Evolutionary conservation across 2,888 invertebrate genomes (phyloP).

Genomic region (Agonopterix subpropinquella): DNA sequence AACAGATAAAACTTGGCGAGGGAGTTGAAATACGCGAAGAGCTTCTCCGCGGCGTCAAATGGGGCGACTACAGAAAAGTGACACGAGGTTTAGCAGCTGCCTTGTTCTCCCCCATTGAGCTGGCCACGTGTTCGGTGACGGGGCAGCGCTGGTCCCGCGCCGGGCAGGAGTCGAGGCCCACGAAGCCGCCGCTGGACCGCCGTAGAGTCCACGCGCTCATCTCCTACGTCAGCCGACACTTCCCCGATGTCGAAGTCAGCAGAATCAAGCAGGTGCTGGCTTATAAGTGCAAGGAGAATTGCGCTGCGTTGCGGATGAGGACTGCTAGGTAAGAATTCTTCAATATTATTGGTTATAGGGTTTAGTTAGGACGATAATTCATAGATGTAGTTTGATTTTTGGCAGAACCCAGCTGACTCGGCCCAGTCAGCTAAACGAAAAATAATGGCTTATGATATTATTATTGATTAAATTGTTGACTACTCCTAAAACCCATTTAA

Average conservation of each 20-base stretch:
- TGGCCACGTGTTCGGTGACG: slow-evolving; percentile 84
- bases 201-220: slow-evolving; percentile 85
- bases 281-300: slow-evolving; percentile 87
- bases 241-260: slow-evolving; percentile 84
- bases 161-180: slow-evolving; percentile 82
- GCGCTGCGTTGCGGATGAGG: slow-evolving; percentile 83
- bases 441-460: too few relatives aligned
- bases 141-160: slow-evolving; percentile 86
- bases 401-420: too few relatives aligned
- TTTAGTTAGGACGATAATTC: too few relatives aligned
- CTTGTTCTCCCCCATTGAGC: slow-evolving; percentile 82
- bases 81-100: slow-evolving; percentile 84
- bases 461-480: too few relatives aligned
- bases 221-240: slow-evolving; percentile 83
- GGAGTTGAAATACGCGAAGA: slow-evolving; percentile 84
- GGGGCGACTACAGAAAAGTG: slow-evolving; percentile 84
- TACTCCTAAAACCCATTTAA: too few relatives aligned
- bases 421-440: too few relatives aligned
- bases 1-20: slow-evolving; percentile 82
- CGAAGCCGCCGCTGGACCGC: slow-evolving; percentile 83
- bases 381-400: too few relatives aligned
- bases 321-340: slow-evolving; percentile 75
- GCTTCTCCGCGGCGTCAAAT: slow-evolving; percentile 81
- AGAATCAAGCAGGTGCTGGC: slow-evolving; percentile 85
- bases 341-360: too few relatives aligned